Evolutionary conservation across 2,113 vertebrate species (phyloP).

Genomic region (Lepisosteus osseus): DNA sequence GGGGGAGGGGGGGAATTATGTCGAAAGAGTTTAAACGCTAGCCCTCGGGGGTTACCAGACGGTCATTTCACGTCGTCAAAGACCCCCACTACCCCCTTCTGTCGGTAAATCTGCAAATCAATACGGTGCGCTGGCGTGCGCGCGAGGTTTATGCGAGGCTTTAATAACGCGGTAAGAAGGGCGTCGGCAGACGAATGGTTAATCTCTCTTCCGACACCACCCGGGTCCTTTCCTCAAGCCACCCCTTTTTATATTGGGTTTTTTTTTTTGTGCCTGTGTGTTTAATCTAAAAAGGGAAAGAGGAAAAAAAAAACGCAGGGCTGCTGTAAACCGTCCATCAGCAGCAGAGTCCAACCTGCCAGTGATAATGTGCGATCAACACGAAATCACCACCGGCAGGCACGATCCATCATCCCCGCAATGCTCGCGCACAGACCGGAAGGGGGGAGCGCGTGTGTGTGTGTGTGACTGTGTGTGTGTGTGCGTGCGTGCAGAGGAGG

Average conservation of each 20-base stretch:
- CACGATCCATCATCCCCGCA: constrained; percentile 71
- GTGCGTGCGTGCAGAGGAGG: not conserved
- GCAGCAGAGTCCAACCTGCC: constrained; percentile 66
- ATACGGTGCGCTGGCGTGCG: not conserved
- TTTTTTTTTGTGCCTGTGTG: not conserved
- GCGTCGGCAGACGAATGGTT: constrained; percentile 14
- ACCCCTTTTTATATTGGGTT: constrained; percentile 5
- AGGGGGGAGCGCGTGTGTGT: constrained; percentile 57
- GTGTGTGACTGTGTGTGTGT: constrained; percentile 33
- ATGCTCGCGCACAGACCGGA: constrained; percentile 24
- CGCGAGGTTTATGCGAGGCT: too few species aligned
- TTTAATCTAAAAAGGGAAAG: not conserved
- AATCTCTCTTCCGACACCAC: constrained; percentile 17
- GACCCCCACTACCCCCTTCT: not conserved
- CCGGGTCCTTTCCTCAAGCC: constrained; percentile 5
- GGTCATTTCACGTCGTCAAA: not conserved
- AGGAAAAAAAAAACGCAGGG: constrained; percentile 44
- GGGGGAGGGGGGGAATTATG: too few species aligned
- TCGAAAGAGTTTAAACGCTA: too few species aligned
- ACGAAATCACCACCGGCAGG: constrained; percentile 75
- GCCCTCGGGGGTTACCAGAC: too few species aligned
- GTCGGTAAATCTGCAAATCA: not conserved
- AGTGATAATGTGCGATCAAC: constrained; percentile 80
- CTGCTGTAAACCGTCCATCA: constrained; percentile 76
- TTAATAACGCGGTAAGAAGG: not conserved